Percentiles rank a stretch among this genome's conserved stretches.
These are phyloP conservation scores for Scaeva pyrastri DNA, from an alignment of 2,888 invertebrate genomes.

Conservation along the genomic window DNA sequence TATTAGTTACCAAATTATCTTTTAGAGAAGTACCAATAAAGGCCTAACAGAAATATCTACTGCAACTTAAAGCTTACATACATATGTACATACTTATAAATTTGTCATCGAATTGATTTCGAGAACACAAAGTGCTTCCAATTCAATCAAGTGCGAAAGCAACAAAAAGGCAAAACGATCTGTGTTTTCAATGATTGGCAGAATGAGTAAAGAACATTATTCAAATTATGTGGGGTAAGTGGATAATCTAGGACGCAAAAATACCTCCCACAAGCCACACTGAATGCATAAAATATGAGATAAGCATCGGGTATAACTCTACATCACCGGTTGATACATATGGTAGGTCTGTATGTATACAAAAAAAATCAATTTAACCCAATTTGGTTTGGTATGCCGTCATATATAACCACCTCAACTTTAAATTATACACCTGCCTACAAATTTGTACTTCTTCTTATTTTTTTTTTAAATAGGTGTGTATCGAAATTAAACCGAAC, in stretches of 20 bases:
- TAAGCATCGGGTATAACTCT: constrained; percentile 1
- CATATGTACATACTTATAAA: background rate
- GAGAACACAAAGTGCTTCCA: constrained; percentile 50
- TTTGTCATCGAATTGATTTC: constrained; percentile 61
- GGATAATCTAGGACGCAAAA: constrained; percentile 63
- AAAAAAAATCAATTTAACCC: constrained; percentile 44
- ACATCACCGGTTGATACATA: constrained; percentile 38
- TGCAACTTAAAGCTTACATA: too few species aligned
- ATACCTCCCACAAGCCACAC: constrained; percentile 35
- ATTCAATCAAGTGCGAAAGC: constrained; percentile 34
- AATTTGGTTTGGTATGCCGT: constrained; percentile 34
- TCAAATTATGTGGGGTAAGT: constrained; percentile 49
- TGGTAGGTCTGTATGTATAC: too few species aligned
- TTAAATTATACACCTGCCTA: constrained; percentile 13
- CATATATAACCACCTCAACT: background rate
- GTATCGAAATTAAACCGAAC: constrained; percentile 37
- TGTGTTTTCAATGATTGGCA: constrained; percentile 51
- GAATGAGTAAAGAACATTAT: constrained; percentile 55
- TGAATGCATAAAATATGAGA: constrained; percentile 43
- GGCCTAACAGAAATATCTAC: too few species aligned
- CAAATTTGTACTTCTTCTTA: constrained; percentile 14
- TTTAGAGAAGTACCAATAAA: too few species aligned
- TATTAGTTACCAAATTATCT: too few species aligned
- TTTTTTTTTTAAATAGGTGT: background rate
- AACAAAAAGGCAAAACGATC: constrained; percentile 16